phyloP scores from a whole-genome alignment of 2,888 invertebrate species.

The Xiphydria camelus region DNA sequence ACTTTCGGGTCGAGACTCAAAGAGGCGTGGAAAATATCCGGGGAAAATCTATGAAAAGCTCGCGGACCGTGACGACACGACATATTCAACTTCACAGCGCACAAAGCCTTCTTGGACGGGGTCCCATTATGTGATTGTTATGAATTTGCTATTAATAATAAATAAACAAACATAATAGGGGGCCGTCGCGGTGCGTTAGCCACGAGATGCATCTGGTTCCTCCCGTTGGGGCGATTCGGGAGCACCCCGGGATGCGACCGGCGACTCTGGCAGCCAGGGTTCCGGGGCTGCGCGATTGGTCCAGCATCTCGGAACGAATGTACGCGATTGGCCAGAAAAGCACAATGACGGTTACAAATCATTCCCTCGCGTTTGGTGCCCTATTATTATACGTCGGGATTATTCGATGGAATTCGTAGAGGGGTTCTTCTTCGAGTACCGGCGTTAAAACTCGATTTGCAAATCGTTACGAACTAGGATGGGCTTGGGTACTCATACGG shows the following conservation, averaged over 20 bases:
- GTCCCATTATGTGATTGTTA: conserved; percentile 53
- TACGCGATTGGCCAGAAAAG: conserved; percentile 16
- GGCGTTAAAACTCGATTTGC: conserved; percentile 12
- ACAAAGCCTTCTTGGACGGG: conserved; percentile 29
- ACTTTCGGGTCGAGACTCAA: conserved; percentile 12
- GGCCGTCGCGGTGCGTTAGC: conserved; percentile 52
- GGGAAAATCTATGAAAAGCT: conserved; percentile 30
- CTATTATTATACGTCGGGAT: conserved; percentile 1
- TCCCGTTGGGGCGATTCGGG: conserved; percentile 15
- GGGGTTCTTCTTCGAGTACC: conserved; percentile 1
- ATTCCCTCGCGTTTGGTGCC: conserved; percentile 26
- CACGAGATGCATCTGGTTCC: conserved; percentile 49
- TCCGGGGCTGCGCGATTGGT: conserved; percentile 1
- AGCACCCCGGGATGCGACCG: conserved; percentile 5
- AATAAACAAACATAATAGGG: conserved; percentile 56
- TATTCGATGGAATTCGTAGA: too few relatives aligned
- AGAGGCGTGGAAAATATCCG: conserved; percentile 45
- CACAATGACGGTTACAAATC: conserved; percentile 46
- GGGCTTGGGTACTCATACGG: too few relatives aligned
- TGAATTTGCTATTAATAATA: conserved; percentile 58
- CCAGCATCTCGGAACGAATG: conserved; percentile 7
- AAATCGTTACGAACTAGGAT: too few relatives aligned
- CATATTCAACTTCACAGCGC: conserved; percentile 27
- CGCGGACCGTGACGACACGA: conserved; percentile 44
- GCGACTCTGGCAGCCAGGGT: background rate